Conservation (phyloP, 2,113 vertebrate genomes). For the Siphamia tubifer region DNA sequence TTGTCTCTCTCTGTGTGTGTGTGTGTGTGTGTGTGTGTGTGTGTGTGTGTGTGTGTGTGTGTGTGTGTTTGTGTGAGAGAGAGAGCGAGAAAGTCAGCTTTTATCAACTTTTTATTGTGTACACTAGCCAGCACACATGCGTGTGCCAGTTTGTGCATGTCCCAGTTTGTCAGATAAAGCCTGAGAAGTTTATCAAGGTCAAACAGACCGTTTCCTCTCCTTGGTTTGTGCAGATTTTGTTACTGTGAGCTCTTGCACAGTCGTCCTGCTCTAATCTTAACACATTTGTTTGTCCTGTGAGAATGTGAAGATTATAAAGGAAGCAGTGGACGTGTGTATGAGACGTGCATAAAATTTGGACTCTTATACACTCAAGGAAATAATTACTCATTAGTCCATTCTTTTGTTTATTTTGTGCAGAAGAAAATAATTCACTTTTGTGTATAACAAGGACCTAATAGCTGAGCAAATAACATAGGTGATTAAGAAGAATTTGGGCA, state of each 20-base stretch:
- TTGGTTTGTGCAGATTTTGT: conserved; percentile 8
- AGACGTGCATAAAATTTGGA: too few species aligned
- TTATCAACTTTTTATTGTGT: conserved; percentile 14
- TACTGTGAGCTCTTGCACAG: not conserved
- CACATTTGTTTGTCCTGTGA: not conserved
- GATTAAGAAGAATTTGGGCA: too few species aligned
- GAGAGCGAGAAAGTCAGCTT: conserved; percentile 23
- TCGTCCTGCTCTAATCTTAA: not conserved
- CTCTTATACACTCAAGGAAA: too few species aligned
- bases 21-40: not conserved
- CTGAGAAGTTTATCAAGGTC: conserved; percentile 32
- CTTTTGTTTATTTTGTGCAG: too few species aligned
- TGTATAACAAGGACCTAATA: too few species aligned
- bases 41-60: too few species aligned
- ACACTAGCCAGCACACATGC: not conserved
- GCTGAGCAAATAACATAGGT: too few species aligned
- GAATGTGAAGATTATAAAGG: not conserved
- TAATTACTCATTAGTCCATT: too few species aligned
- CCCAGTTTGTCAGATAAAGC: conserved; percentile 1
- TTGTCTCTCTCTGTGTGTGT: not conserved
- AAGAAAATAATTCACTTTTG: too few species aligned
- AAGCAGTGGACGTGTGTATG: not conserved
- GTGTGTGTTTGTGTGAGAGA: conserved; percentile 2
- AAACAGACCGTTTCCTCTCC: conserved; percentile 17
- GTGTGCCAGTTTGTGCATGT: not conserved